Evolutionary conservation across 92 coral and sea anemone species (phyloP).

Genomic region (Metridium senile): DNA sequence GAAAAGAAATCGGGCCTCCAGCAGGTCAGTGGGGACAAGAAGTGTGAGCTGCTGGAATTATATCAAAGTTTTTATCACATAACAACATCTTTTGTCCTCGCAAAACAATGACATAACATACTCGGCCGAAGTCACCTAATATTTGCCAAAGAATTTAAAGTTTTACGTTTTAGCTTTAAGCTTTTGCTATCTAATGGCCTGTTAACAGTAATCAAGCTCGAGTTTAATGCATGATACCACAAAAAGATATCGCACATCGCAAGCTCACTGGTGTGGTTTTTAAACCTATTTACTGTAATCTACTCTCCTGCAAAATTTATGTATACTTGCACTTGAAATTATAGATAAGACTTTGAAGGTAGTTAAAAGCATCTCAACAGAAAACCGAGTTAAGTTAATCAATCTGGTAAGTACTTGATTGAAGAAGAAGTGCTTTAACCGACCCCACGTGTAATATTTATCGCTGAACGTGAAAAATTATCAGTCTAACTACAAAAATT

Average conservation of each 20-base stretch:
- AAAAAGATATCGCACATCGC: slow-evolving; percentile 30
- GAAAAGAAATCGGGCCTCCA: not conserved
- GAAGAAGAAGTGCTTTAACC: not conserved
- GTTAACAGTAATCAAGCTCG: slow-evolving; percentile 22
- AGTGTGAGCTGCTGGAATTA: too few relatives aligned
- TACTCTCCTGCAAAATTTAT: slow-evolving; percentile 8
- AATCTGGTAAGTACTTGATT: not conserved
- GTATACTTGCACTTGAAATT: slow-evolving; percentile 24
- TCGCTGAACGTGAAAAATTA: too few relatives aligned
- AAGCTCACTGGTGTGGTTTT: slow-evolving; percentile 23
- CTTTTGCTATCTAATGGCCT: slow-evolving; percentile 27
- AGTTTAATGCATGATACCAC: slow-evolving; percentile 57
- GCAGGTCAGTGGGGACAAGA: not conserved
- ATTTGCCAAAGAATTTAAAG: slow-evolving; percentile 73
- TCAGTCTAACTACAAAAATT: too few relatives aligned
- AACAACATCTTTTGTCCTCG: not conserved
- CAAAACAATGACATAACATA: too few relatives aligned
- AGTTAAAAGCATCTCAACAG: slow-evolving; percentile 14
- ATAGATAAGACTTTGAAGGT: slow-evolving; percentile 28
- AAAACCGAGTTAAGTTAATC: slow-evolving; percentile 21
- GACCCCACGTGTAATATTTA: not conserved
- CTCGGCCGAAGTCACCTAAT: slow-evolving; percentile 19
- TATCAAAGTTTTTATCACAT: not conserved
- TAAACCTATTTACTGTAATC: slow-evolving; percentile 15
- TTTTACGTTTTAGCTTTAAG: slow-evolving; percentile 45